Percentiles rank a stretch among this genome's conserved stretches.
phyloP scores from a whole-genome alignment of 2,797 vertebrate genomes.

The Streptopelia turtur region DNA sequence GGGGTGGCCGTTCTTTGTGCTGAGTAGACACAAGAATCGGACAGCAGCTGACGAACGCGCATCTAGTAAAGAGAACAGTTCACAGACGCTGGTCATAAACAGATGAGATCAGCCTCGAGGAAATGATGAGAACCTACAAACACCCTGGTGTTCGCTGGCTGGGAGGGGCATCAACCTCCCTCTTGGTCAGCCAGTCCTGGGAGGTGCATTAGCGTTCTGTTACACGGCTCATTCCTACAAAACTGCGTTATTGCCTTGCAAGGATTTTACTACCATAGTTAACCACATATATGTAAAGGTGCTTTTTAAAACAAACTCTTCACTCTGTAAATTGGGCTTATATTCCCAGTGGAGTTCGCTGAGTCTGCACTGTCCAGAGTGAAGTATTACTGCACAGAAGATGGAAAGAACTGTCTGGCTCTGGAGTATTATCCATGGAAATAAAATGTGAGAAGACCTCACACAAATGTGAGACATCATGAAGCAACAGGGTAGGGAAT shows the following conservation, averaged over 20 bases:
- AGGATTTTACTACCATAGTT: neutral
- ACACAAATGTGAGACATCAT: neutral
- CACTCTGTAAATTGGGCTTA: neutral
- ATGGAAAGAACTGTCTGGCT: neutral
- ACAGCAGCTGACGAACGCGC: neutral
- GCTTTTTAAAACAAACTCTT: neutral
- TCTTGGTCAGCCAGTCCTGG: neutral
- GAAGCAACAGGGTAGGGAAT: neutral
- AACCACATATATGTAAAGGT: neutral
- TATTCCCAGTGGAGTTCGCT: neutral
- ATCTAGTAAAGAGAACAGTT: neutral
- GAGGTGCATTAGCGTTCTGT: neutral
- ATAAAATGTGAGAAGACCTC: neutral
- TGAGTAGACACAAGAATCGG: neutral
- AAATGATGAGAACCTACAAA: neutral
- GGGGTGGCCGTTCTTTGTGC: neutral
- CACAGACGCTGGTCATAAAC: neutral
- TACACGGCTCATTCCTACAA: neutral
- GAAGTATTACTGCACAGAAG: neutral
- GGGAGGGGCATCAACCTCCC: neutral
- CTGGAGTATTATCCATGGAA: neutral
- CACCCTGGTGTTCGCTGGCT: neutral
- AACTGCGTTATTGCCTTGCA: neutral
- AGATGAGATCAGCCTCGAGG: constrained; percentile 1
- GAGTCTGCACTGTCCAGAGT: neutral